phyloP scores from a whole-genome alignment of 2,113 vertebrate species.

The Syngnathus typhle region DNA sequence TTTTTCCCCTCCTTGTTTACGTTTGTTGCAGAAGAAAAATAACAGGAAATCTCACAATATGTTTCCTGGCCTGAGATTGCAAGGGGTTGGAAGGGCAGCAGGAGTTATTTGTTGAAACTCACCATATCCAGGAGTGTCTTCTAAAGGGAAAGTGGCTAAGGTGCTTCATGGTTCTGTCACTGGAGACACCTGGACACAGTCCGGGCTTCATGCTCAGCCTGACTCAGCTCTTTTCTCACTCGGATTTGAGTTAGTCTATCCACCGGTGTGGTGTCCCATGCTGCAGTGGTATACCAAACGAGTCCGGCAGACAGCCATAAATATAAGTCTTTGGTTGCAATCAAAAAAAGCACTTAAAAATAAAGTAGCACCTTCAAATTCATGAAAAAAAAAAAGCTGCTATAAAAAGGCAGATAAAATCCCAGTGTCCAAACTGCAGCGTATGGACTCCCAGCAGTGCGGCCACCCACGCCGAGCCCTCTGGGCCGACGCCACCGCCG shows the following conservation, averaged over 20 bases:
- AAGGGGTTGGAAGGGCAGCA: constrained; percentile 18
- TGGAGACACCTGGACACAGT: constrained; percentile 70
- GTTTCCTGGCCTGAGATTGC: constrained; percentile 23
- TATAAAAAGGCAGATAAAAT: constrained; percentile 21
- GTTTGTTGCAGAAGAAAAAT: constrained; percentile 60
- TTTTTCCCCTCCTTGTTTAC: constrained; percentile 43
- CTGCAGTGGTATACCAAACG: constrained; percentile 19
- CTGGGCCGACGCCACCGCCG: constrained; percentile 40
- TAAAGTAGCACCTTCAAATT: constrained; percentile 41
- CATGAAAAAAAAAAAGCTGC: constrained; percentile 33
- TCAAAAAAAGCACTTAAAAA: constrained; percentile 16
- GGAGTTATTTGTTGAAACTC: constrained; percentile 57
- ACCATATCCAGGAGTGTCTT: constrained; percentile 99
- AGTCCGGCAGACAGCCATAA: constrained; percentile 23
- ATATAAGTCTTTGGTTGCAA: constrained; percentile 9
- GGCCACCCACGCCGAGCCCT: constrained; percentile 49
- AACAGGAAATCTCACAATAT: constrained; percentile 64
- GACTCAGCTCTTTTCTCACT: constrained; percentile 8
- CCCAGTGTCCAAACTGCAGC: constrained; percentile 25
- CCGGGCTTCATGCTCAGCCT: constrained; percentile 66
- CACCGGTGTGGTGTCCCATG: constrained; percentile 39
- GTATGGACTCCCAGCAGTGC: constrained; percentile 36
- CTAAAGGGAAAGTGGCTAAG: constrained; percentile 91
- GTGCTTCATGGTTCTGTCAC: constrained; percentile 86
- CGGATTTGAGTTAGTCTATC: constrained; percentile 27